Evolutionary conservation across 2,113 vertebrate genomes (phyloP).

Genomic region (Erythrolamprus reginae): DNA sequence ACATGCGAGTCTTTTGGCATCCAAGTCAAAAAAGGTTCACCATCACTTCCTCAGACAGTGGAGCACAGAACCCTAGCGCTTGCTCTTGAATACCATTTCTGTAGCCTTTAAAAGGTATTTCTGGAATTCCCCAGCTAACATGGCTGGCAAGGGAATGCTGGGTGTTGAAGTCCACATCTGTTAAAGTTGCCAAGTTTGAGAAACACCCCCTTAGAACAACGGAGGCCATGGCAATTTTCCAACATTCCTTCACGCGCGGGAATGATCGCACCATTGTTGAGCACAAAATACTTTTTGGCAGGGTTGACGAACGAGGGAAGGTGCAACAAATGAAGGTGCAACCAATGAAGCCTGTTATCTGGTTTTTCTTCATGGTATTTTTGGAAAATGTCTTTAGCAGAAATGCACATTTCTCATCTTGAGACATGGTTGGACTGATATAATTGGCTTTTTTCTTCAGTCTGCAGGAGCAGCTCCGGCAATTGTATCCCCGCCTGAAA

Average conservation of each 20-base stretch:
- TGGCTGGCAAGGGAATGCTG: neutral
- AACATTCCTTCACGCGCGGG: neutral
- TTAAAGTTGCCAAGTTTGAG: neutral
- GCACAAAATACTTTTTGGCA: neutral
- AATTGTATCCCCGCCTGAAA: conserved; percentile 88
- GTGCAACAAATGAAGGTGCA: neutral
- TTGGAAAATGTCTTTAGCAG: neutral
- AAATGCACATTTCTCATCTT: too few relatives aligned
- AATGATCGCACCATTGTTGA: neutral
- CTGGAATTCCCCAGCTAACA: neutral
- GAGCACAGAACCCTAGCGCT: neutral
- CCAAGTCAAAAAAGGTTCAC: too few relatives aligned
- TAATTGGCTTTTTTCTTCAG: conserved; percentile 55
- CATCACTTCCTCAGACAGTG: too few relatives aligned
- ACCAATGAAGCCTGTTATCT: neutral
- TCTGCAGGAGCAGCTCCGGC: conserved; percentile 88
- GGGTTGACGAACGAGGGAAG: neutral
- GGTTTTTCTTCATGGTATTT: neutral
- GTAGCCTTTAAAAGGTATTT: neutral
- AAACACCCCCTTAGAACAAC: neutral
- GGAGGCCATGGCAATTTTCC: neutral
- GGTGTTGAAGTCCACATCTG: neutral
- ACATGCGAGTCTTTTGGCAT: too few relatives aligned
- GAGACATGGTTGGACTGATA: neutral
- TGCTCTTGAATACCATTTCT: neutral